Conservation (phyloP, 2,888 invertebrate species). For the Alentia gelatinosa region DNA sequence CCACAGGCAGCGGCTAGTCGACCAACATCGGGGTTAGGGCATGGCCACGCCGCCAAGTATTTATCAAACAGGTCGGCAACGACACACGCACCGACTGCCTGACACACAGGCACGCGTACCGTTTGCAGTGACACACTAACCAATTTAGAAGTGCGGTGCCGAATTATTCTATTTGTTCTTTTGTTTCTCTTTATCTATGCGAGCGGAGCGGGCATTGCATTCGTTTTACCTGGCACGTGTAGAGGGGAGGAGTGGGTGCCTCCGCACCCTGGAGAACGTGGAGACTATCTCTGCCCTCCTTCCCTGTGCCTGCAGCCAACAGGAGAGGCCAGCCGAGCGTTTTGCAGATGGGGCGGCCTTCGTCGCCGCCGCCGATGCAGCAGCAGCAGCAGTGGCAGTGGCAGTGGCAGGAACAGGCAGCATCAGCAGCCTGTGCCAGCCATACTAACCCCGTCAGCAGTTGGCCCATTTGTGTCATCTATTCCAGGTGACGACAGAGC, state of each 20-base stretch:
- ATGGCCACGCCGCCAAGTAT: neutral
- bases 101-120: neutral
- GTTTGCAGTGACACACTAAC: neutral
- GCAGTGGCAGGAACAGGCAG: too few relatives aligned
- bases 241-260: neutral
- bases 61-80: conserved; percentile 8
- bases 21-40: conserved; percentile 14
- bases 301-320: neutral
- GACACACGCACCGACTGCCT: neutral
- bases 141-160: neutral
- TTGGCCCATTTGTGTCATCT: conserved; percentile 27
- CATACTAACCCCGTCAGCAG: neutral
- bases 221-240: neutral
- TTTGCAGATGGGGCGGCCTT: neutral
- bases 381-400: conserved; percentile 23
- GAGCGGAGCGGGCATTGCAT: neutral
- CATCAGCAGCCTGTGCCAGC: neutral
- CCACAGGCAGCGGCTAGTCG: neutral
- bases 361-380: neutral
- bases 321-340: neutral
- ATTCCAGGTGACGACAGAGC: conserved; percentile 15
- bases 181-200: too few relatives aligned
- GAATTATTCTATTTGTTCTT: neutral
- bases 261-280: neutral
- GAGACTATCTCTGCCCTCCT: neutral